Base-by-base conservation (phyloP, 2,888 invertebrate species). In the Volucella zonaria region DNA sequence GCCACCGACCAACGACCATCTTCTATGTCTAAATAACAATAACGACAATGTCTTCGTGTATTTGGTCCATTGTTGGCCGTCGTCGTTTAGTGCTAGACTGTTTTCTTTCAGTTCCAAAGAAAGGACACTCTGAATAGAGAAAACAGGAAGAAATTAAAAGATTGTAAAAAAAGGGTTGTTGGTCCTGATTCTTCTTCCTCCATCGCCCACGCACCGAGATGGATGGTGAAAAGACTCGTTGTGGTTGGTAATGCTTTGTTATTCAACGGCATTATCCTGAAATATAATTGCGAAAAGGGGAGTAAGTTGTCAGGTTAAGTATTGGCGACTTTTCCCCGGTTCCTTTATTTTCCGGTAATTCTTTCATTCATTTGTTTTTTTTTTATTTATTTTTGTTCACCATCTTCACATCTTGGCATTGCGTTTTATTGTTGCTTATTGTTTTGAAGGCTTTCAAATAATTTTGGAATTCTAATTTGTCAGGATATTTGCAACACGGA, bases 361-460 rank as follows among this genome's bases (percentile, higher is more conserved):
- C 14, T 38, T 56, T 56, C 31, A 38, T 56, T 31, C 56, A 15
- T 54, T n/a, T 51, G 51, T 42, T 18, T 66, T 59, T 59, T 40
- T 18, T 14, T 15, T 18, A 12, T 42, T 11, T 11, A 23, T 11
- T 49, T 47, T 62, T 54, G 11, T 14, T 61, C 38, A 31, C 0
- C 31, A 31, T 31, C 6, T 31, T 31, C 31, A 31, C 31, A 31
- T 31, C 31, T 31, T 31, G 31, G 31, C 31, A 31, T 43, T 14
- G 18, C 66, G 52, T 58, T 18, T 18, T 67, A 67, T 82, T 76
- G 76, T 71, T 52, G 54, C 66, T 62, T 66, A 80, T 77, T 85
- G 81, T 85, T 85, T 81, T 77, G 81, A 85, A 85, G 85, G 66
- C 85, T 81, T 85, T 85, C 85, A 85, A 85, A 85, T 81, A 85